Evolutionary conservation across 2,888 invertebrate species (phyloP).

Genomic region (Caenorhabditis afra): DNA sequence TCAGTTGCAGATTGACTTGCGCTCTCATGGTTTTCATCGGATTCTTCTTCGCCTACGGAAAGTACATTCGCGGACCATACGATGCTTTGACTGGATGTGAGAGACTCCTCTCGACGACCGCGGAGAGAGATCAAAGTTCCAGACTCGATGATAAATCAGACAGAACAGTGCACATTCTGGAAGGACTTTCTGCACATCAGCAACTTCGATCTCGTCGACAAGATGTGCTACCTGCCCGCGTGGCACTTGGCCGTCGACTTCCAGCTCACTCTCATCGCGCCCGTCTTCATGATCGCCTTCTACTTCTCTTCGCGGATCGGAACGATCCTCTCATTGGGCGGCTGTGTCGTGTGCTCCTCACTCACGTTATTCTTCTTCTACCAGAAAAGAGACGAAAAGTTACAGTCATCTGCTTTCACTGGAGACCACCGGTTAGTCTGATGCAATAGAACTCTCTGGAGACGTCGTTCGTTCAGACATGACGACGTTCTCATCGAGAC

Average conservation of each 20-base stretch:
- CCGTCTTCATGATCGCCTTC: slow-evolving; percentile 41
- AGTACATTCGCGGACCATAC: slow-evolving; percentile 44
- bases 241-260: slow-evolving; percentile 71
- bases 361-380: slow-evolving; percentile 6
- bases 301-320: slow-evolving; percentile 41
- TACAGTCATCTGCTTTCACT: slow-evolving; percentile 27
- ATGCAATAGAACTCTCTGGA: not conserved
- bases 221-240: slow-evolving; percentile 81
- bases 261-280: slow-evolving; percentile 51
- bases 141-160: slow-evolving; percentile 40
- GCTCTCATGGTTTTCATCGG: slow-evolving; percentile 56
- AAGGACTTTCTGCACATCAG: slow-evolving; percentile 62
- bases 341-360: slow-evolving; percentile 9
- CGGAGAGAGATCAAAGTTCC: not conserved
- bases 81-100: slow-evolving; percentile 45
- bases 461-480: slow-evolving; percentile 4
- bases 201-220: slow-evolving; percentile 77
- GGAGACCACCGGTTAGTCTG: slow-evolving; percentile 29
- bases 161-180: slow-evolving; percentile 56
- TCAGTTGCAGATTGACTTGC: slow-evolving; percentile 44
- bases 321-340: not conserved
- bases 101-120: not conserved
- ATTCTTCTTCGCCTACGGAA: slow-evolving; percentile 50
- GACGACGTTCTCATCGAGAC: slow-evolving; percentile 34
- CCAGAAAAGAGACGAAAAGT: not conserved